Conservation (phyloP, 2,797 vertebrate genomes). For the Bovichtus variegatus region DNA sequence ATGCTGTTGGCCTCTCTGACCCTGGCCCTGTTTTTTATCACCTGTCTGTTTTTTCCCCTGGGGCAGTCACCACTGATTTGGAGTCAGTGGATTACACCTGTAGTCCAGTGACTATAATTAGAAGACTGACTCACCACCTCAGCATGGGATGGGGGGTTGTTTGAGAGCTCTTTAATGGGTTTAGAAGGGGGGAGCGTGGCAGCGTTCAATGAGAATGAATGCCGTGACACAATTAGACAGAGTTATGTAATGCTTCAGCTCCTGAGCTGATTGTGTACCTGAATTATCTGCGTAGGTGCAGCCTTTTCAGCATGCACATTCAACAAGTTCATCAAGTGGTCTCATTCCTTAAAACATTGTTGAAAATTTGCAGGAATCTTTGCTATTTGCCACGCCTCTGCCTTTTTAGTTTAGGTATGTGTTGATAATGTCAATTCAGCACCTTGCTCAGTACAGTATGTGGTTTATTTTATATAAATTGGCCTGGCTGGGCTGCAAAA, state of each 20-base stretch:
- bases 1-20: conserved; percentile 54
- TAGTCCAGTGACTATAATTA: conserved; percentile 65
- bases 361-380: neutral
- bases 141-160: conserved; percentile 27
- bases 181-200: conserved; percentile 45
- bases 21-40: conserved; percentile 62
- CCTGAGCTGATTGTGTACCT: conserved; percentile 35
- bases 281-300: conserved; percentile 1
- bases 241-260: conserved; percentile 50
- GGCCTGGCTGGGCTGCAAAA: neutral
- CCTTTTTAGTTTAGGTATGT: neutral
- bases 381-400: neutral
- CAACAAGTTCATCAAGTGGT: conserved; percentile 2
- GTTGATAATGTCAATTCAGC: neutral
- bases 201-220: conserved; percentile 43
- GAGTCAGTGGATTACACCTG: conserved; percentile 70
- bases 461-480: conserved; percentile 5
- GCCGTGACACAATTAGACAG: conserved; percentile 49
- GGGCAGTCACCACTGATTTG: conserved; percentile 44
- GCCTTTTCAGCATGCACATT: conserved; percentile 11
- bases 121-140: conserved; percentile 65
- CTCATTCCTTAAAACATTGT: conserved; percentile 13
- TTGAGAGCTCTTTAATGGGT: conserved; percentile 45
- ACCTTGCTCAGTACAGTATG: neutral
- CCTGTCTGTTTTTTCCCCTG: conserved; percentile 60